These are phyloP conservation scores for Dicerorhinus sumatrensis DNA, from an alignment of 2,113 vertebrate species.

Conservation along the genomic window DNA sequence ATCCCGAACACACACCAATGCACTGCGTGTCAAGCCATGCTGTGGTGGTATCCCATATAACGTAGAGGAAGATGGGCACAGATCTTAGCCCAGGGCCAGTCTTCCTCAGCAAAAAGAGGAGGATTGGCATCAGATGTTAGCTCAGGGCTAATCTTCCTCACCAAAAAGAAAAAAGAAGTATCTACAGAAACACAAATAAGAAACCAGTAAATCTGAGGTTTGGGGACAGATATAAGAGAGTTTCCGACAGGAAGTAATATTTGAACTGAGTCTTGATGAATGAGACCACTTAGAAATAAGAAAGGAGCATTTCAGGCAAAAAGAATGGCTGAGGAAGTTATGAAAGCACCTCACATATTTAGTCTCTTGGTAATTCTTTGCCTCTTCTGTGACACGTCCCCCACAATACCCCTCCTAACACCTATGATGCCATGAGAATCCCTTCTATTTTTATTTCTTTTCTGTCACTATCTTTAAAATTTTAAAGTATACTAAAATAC, in stretches of 20 bases:
- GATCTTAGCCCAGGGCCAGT: too few relatives aligned
- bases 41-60: too few relatives aligned
- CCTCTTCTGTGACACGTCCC: neutral
- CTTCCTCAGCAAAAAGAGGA: too few relatives aligned
- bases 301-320: neutral
- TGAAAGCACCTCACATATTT: neutral
- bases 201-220: slow-evolving; percentile 9
- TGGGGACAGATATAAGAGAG: neutral
- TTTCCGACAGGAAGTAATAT: slow-evolving; percentile 12
- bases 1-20: too few relatives aligned
- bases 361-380: neutral
- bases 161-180: neutral
- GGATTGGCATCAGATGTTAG: too few relatives aligned
- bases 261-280: neutral
- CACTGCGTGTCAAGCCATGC: too few relatives aligned
- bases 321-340: neutral
- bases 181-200: neutral
- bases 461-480: neutral
- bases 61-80: too few relatives aligned
- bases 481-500: neutral
- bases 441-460: neutral
- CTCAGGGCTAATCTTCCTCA: too few relatives aligned
- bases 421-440: neutral
- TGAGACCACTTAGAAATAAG: neutral
- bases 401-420: neutral